phyloP scores from a whole-genome alignment of 1,140 invertebrate species.

The Eriocheir sinensis region DNA sequence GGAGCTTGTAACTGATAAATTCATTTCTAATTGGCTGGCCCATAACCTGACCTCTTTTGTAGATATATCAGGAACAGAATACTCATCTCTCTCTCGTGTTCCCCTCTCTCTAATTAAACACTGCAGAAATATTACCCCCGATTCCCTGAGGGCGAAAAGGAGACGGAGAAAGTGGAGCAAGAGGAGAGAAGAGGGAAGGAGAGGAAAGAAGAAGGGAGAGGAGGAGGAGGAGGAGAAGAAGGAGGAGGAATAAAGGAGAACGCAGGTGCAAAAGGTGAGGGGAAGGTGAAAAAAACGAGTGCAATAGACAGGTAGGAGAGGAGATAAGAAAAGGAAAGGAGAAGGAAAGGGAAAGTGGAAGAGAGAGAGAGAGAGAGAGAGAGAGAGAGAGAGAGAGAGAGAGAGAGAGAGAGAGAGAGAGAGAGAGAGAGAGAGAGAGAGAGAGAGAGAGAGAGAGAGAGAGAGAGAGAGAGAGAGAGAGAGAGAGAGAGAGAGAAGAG shows the following conservation, averaged over 20 bases:
- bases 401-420: neutral
- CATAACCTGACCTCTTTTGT: too few relatives aligned
- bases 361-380: neutral
- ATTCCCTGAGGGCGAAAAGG: neutral
- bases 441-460: neutral
- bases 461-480: neutral
- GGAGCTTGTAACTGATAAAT: neutral
- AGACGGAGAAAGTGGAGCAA: too few relatives aligned
- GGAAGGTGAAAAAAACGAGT: neutral
- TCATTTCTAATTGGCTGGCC: neutral
- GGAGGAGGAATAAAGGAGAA: slow-evolving; percentile 21
- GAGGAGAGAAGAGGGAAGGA: neutral
- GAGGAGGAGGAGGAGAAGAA: neutral
- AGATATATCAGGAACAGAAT: too few relatives aligned
- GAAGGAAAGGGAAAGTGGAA: neutral
- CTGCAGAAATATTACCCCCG: neutral
- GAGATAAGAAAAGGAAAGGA: neutral
- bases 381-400: neutral
- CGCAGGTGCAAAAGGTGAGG: neutral
- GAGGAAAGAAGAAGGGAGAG: slow-evolving; percentile 10
- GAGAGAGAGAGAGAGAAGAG: neutral
- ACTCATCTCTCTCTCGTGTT: too few relatives aligned
- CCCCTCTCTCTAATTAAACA: slow-evolving; percentile 9
- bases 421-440: neutral
- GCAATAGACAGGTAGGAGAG: neutral